These are phyloP conservation scores for Loris lydekkerianus DNA, from an alignment of 2,797 vertebrate species.

Conservation along the genomic window DNA sequence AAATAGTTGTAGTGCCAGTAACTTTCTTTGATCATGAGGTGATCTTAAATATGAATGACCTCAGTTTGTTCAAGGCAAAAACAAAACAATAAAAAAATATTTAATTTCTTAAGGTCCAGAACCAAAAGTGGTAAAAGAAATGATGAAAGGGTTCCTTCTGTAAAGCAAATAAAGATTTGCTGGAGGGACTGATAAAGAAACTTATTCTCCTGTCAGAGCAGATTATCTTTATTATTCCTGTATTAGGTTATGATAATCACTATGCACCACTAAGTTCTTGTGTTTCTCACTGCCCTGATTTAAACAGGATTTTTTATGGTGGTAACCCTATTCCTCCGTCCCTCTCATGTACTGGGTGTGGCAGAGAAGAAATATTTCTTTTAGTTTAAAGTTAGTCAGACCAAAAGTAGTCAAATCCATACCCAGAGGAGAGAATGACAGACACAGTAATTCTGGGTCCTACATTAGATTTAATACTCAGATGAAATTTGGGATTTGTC, in stretches of 20 bases:
- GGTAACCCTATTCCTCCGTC: background rate
- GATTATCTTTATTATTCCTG: background rate
- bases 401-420: background rate
- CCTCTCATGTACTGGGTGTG: background rate
- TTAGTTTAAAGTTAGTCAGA: background rate
- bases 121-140: background rate
- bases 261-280: background rate
- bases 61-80: background rate
- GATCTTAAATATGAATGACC: background rate
- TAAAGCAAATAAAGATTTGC: slow-evolving; percentile 2
- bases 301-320: background rate
- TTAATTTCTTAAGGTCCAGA: background rate
- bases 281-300: background rate
- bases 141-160: background rate
- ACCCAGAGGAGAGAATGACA: background rate
- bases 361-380: background rate
- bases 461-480: background rate
- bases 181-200: background rate
- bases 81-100: too few relatives aligned
- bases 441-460: background rate
- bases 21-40: background rate
- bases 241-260: background rate
- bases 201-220: background rate
- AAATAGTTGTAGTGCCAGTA: background rate
- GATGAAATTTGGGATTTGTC: background rate